Percentiles rank a stretch among this genome's conserved stretches.
These are phyloP conservation scores for Anthonomus grandis DNA, from an alignment of 1,140 invertebrate genomes.

Conservation along the genomic window DNA sequence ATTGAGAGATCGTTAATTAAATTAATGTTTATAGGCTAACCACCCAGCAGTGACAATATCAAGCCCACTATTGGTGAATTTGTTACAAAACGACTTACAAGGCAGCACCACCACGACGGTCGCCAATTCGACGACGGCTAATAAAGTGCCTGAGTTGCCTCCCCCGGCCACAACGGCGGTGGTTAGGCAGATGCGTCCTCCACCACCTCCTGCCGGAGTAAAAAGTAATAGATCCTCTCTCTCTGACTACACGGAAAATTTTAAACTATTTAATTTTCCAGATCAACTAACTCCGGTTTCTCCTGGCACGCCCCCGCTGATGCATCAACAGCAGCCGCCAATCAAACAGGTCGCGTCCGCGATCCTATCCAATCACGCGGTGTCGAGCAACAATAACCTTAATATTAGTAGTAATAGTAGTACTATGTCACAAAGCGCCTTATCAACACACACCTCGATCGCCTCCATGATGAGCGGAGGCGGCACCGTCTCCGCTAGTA, in stretches of 20 bases:
- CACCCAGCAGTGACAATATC: constrained; percentile 65
- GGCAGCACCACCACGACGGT: constrained; percentile 11
- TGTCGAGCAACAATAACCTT: constrained; percentile 21
- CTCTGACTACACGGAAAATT: not conserved
- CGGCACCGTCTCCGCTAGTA: not conserved
- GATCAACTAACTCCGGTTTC: constrained; percentile 4
- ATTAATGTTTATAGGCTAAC: too few relatives aligned
- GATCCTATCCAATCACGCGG: not conserved
- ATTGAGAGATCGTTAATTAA: too few relatives aligned
- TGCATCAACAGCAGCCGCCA: constrained; percentile 3
- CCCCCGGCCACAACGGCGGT: not conserved
- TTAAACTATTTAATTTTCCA: not conserved
- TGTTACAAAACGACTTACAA: constrained; percentile 79
- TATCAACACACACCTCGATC: constrained; percentile 29
- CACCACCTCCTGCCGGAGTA: constrained; percentile 12
- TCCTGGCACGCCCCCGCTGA: not conserved
- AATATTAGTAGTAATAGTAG: constrained; percentile 24
- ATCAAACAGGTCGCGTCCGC: constrained; percentile 4
- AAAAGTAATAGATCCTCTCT: constrained; percentile 6
- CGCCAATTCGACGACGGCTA: constrained; percentile 2
- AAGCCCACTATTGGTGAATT: constrained; percentile 86
- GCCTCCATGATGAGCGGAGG: constrained; percentile 5
- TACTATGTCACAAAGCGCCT: constrained; percentile 36
- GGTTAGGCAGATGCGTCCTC: constrained; percentile 18
- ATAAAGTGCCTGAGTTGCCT: not conserved